Base-by-base conservation (phyloP, 2,888 invertebrate genomes). In the Flexamia atlantica region DNA sequence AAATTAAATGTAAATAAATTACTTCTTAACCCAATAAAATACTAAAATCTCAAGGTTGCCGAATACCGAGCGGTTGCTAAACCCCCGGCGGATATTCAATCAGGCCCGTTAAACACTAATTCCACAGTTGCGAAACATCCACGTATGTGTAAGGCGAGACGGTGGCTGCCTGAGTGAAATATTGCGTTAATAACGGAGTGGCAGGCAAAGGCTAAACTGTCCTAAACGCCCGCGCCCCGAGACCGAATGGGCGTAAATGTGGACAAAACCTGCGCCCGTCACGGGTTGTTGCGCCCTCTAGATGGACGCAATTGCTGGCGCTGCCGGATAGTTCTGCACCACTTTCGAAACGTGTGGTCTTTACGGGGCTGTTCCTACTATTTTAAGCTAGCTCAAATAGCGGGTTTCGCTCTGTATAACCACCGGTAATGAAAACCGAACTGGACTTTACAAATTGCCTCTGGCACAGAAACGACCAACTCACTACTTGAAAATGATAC, bases 261-360 rank as follows among this genome's bases (percentile, higher is more conserved):
- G 64, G 64, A 64, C 64, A 64, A 64, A 64, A 64, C 64, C 64
- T 14, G 64, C 64, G 30, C 28, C 64, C 64, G 64, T 64, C 64
- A 64, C 64, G 64, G 28, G 2, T 12, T 50, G 4, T 50, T 50
- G 50, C 3, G 17, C 50, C 17, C 50, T 12, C 17, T 14, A 3
- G n/a, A 57, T 57, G 12, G 57, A 1, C 23, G 57, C 64, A 64
- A 4, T n/a, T 23, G 57, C 14, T 14, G 25, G 64, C 23, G 30
- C 12, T 25, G 28, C 30, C 28, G 28, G 23, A 23, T 53, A 28
- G 28, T 30, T 25, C 30, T 64, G n/a, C 64, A 14, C 53, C 53
- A 53, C 53, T 53, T 53, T 53, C 53, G 20, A 2, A 53, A 53
- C 53, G 2, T 53, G 23, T 53, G 20, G 23, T 53, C 7, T 50